These are phyloP conservation scores for Pseudorhombus dupliciocellatus DNA, from an alignment of 2,113 vertebrate genomes.

Conservation along the genomic window DNA sequence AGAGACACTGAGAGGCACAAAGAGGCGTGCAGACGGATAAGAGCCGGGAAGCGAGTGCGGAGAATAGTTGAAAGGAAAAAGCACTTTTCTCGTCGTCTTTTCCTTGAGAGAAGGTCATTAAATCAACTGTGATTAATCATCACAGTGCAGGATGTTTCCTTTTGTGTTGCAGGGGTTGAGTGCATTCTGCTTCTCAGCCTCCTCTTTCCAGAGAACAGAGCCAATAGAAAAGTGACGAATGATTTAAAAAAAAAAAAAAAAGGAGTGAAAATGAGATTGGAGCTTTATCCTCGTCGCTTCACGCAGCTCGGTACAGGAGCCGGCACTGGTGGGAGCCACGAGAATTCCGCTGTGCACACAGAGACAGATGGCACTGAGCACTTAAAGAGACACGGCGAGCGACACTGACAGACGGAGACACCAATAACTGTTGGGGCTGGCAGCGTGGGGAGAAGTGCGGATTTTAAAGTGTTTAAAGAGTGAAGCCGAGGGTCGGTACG, in stretches of 20 bases:
- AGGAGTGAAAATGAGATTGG: slow-evolving; percentile 30
- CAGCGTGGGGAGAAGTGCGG: not conserved
- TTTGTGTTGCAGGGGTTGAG: slow-evolving; percentile 41
- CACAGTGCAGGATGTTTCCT: slow-evolving; percentile 40
- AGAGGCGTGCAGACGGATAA: slow-evolving; percentile 35
- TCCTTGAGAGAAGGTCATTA: slow-evolving; percentile 54
- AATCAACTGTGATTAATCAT: slow-evolving; percentile 63
- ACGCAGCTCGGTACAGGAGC: slow-evolving; percentile 5
- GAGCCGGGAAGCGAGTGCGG: slow-evolving; percentile 25
- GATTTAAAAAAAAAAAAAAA: slow-evolving; percentile 30
- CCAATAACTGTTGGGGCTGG: not conserved
- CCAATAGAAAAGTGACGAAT: slow-evolving; percentile 1
- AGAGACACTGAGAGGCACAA: slow-evolving; percentile 36
- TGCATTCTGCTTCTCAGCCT: slow-evolving; percentile 10
- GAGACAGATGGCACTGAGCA: slow-evolving; percentile 23
- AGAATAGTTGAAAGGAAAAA: slow-evolving; percentile 47
- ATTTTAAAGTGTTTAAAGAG: not conserved
- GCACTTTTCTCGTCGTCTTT: slow-evolving; percentile 17
- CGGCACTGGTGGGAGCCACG: slow-evolving; percentile 19
- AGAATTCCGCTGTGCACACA: slow-evolving; percentile 1
- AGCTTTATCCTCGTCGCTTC: slow-evolving; percentile 33
- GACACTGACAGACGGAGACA: slow-evolving; percentile 1
- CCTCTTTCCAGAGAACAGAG: slow-evolving; percentile 23
- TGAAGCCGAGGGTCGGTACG: not conserved
- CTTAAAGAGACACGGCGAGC: slow-evolving; percentile 4